phyloP scores from a whole-genome alignment of 2,113 vertebrate genomes.

The Pterocles orientalis region DNA sequence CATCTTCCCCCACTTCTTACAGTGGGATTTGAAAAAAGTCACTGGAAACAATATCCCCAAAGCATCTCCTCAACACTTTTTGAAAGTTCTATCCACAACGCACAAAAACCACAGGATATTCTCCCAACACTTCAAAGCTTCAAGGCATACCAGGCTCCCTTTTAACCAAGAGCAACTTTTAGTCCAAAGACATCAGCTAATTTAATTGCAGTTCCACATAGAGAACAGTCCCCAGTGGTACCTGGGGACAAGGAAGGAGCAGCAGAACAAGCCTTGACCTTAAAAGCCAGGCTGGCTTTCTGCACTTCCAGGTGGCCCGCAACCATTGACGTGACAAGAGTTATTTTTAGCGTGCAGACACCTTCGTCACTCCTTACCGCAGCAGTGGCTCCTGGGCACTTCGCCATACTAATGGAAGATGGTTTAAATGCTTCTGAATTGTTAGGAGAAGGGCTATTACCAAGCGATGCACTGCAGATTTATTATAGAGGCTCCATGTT shows the following conservation, averaged over 20 bases:
- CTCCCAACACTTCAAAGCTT: background rate
- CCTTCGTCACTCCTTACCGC: background rate
- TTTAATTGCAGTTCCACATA: background rate
- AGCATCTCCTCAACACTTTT: background rate
- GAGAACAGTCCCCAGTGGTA: background rate
- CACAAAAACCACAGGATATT: background rate
- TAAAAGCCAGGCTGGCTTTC: background rate
- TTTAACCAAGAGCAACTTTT: background rate
- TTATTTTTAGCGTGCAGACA: background rate
- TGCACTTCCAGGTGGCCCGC: background rate
- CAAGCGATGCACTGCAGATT: background rate
- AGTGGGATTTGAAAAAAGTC: background rate
- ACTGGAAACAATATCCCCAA: constrained; percentile 7
- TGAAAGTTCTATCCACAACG: background rate
- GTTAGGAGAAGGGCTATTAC: background rate
- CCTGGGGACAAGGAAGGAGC: background rate
- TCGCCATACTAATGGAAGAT: background rate
- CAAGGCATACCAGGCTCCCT: background rate
- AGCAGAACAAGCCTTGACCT: background rate
- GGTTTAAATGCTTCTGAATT: background rate
- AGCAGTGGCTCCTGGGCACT: background rate
- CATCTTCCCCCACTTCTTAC: constrained; percentile 17
- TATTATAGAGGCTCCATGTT: background rate
- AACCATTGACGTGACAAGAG: background rate
- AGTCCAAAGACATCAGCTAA: background rate